Base-by-base conservation (phyloP, 2,113 vertebrate genomes). In the Marmota flaviventris region DNA sequence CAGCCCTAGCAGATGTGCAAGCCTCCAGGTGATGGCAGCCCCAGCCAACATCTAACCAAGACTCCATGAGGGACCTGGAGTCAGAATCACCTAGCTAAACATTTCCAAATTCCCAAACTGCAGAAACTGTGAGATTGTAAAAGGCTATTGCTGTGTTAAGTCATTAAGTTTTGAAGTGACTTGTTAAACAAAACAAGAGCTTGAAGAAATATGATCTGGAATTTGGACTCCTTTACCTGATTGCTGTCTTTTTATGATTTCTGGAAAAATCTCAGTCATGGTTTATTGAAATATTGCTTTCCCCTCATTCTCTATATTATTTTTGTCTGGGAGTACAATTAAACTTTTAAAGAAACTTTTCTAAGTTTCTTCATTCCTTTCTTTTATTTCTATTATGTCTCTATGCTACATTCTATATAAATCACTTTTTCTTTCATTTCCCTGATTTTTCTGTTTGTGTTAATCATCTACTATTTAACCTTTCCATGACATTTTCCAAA, bases 271-370 rank as follows among this genome's bases (percentile, higher is more conserved):
- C 17, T 82, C n/a, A 82, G 20, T 37, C 11, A 27, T 53, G 34
- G 48, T 58, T 78, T 89, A 58, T 70, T 82, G 72, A 61, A 85
- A 67, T 65, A 88, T 51, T 93, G 39, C n/a, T 84, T 89, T 85
- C 4, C 51, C 7, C 9, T 45, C 32, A 12, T 58, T 89, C 29
- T 93, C 18, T 70, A 10, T 51, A 65, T 86, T 81, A 89, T 65
- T 95, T 73, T 94, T 87, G 61, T 53, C 85, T 45, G 10, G 22
- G 75, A 69, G 12, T 87, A 58, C 42, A 90, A 58, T 11, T 70
- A 42, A 94, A 77, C 27, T 18, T 22, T 84, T 73, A 37, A 63
- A 77, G 12, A 61, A 93, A 77, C 7, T 53, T 91, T 25, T 32
- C 53, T 42, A 96, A 27, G 42, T 72, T 56, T 72, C n/a, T 45